Evolutionary conservation across 2,797 vertebrate genomes (phyloP), one percentile per base, ranked within the genome.

Genomic region (Hafferia zeledoni): DNA sequence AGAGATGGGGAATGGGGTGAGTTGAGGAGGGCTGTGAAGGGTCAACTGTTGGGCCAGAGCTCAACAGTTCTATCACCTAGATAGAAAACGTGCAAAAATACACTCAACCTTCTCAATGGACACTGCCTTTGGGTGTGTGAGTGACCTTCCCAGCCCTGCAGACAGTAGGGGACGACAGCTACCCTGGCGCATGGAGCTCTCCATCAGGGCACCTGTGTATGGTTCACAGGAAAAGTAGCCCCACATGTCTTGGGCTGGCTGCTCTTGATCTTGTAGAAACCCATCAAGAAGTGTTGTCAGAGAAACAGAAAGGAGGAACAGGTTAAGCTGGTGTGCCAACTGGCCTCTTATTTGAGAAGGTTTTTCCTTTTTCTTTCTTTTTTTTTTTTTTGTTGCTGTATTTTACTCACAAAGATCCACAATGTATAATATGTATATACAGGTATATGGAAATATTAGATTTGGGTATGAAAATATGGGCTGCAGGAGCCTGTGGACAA

Each of bases 401-500:
- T 69, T 91, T 92, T 91, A 77, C 89, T 96, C 75, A 72, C 55
- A 82, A 95, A 92, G 89, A 94, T 89, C 55, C 55, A 77, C 93
- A 96, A 92, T 52, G 56, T 86, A 37, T 55, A 96, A 97, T 95
- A 83, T 49, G 79, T 96, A 94, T 67, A 77, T 81, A 78, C 56
- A 28, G 41, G 50, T 93, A 80, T 90, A 96, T 72, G 94, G 97
- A 96, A 97, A 96, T 74, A 52, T 79, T 95, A 87, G 89, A 87
- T 89, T 97, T 95, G 86, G 95, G 94, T 95, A 95, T 14, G 90
- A 97, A 97, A 96, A 95, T 96, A 96, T 24, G 43, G 97, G 94
- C 96, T 96, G 94, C 96, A 94, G 91, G 92, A 98, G 96, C 95
- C 96, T 96, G 93, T 97, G 97, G 93, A 97, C 97, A 97, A 97